Conservation (phyloP, 1,140 invertebrate species). For the Lycorma delicatula region DNA sequence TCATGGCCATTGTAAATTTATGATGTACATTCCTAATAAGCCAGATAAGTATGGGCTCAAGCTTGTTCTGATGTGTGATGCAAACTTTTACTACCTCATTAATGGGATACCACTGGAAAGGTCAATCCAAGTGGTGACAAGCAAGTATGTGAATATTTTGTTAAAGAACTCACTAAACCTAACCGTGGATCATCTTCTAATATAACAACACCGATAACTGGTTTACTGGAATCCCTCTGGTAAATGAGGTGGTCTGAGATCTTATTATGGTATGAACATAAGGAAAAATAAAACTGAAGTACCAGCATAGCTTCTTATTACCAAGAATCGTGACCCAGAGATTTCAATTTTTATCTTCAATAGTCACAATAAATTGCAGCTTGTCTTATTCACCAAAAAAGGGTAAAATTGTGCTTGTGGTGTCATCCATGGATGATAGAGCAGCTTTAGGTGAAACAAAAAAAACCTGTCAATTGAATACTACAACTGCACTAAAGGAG, state of each 20-base stretch:
- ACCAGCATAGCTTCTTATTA: conserved; percentile 14
- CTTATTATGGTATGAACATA: conserved; percentile 29
- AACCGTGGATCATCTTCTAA: conserved; percentile 29
- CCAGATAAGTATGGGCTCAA: conserved; percentile 37
- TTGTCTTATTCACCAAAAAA: conserved; percentile 24
- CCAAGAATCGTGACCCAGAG: conserved; percentile 2
- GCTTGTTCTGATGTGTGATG: conserved; percentile 33
- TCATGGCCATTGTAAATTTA: conserved; percentile 34
- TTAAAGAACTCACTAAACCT: conserved; percentile 25
- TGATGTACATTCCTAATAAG: conserved; percentile 36
- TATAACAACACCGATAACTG: conserved; percentile 33
- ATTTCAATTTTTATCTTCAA: conserved; percentile 22
- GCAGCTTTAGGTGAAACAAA: conserved; percentile 14
- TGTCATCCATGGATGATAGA: conserved; percentile 17
- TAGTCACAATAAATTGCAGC: conserved; percentile 17
- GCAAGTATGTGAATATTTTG: conserved; percentile 19
- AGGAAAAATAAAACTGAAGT: conserved; percentile 28
- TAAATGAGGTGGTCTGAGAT: conserved; percentile 13
- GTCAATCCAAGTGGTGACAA: conserved; percentile 5
- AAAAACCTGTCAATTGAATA: conserved; percentile 32
- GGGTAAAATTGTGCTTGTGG: conserved; percentile 18
- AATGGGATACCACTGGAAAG: conserved; percentile 35
- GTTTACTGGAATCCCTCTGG: conserved; percentile 28
- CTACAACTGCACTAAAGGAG: conserved; percentile 35
- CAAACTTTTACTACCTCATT: conserved; percentile 31